Percentiles rank a stretch among this genome's conserved stretches.
Evolutionary conservation across 2,113 vertebrate species (phyloP).

Genomic region (Callipepla squamata): DNA sequence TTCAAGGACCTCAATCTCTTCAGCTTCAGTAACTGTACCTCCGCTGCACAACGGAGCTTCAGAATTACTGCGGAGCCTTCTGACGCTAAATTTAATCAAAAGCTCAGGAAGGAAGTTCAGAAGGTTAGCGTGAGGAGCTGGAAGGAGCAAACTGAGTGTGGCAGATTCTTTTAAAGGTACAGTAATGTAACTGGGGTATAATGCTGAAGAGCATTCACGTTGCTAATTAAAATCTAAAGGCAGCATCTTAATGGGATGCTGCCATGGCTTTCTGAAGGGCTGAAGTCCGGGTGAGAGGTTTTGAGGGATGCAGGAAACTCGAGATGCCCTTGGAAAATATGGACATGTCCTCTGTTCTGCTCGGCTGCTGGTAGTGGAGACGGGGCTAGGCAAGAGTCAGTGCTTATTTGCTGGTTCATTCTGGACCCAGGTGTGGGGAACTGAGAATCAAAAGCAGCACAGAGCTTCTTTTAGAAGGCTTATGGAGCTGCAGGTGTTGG

Average conservation of each 20-base stretch:
- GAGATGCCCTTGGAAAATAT: accelerated
- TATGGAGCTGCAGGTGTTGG: not conserved
- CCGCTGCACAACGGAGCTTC: not conserved
- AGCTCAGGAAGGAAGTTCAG: not conserved
- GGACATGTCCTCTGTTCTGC: accelerated
- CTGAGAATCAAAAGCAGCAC: accelerated
- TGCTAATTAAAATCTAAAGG: not conserved
- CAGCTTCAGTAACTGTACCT: too few species aligned
- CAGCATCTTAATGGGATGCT: accelerated
- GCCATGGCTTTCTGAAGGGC: accelerated
- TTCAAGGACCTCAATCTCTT: accelerated
- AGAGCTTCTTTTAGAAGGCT: not conserved
- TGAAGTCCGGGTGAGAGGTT: not conserved
- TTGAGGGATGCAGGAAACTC: too few species aligned
- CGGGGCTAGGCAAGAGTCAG: not conserved
- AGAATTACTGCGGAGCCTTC: not conserved
- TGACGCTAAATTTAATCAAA: accelerated
- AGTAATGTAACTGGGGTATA: accelerated
- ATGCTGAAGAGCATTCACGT: too few species aligned
- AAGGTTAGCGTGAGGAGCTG: not conserved
- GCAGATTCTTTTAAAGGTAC: accelerated
- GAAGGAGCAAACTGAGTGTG: accelerated
- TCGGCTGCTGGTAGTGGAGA: accelerated
- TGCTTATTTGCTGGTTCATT: accelerated
- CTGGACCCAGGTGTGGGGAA: not conserved